Percentiles rank a stretch among this genome's conserved stretches.
These are phyloP conservation scores for Drosophila ironensis DNA, from an alignment of 1,140 invertebrate genomes.

Conservation along the genomic window DNA sequence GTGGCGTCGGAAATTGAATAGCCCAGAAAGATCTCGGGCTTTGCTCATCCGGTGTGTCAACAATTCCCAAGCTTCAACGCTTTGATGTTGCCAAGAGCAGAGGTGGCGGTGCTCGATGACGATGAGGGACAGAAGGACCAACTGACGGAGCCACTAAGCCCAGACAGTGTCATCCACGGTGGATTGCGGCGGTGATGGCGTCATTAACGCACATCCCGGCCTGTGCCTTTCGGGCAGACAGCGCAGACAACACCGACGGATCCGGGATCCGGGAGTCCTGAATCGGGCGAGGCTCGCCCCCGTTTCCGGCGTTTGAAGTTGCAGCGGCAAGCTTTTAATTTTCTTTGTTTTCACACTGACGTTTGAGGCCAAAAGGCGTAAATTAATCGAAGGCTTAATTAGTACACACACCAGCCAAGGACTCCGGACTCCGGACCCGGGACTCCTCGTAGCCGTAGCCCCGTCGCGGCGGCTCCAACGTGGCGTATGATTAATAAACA, in stretches of 20 bases:
- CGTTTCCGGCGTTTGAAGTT: slow-evolving; percentile 79
- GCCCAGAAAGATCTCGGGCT: slow-evolving; percentile 36
- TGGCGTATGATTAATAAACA: slow-evolving; percentile 79
- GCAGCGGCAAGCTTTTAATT: slow-evolving; percentile 74
- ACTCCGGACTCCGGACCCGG: background rate
- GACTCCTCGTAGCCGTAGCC: background rate
- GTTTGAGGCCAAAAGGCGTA: slow-evolving; percentile 78
- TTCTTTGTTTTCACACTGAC: slow-evolving; percentile 75
- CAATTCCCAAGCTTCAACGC: slow-evolving; percentile 80
- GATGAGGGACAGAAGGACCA: background rate
- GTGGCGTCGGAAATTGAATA: slow-evolving; percentile 15
- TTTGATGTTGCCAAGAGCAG: slow-evolving; percentile 61
- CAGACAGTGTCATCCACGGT: slow-evolving; percentile 70
- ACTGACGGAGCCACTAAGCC: slow-evolving; percentile 58
- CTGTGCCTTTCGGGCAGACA: slow-evolving; percentile 62
- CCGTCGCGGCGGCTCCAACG: slow-evolving; percentile 43
- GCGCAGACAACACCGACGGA: slow-evolving; percentile 3
- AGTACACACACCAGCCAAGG: slow-evolving; percentile 62
- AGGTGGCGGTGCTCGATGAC: background rate
- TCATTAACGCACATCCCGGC: slow-evolving; percentile 73
- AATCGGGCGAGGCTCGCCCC: slow-evolving; percentile 18
- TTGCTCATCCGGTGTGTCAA: slow-evolving; percentile 80
- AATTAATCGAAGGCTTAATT: slow-evolving; percentile 81
- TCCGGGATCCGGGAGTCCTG: background rate
- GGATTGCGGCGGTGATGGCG: slow-evolving; percentile 70